phyloP scores from a whole-genome alignment of 2,888 invertebrate species.

The Habroteleia sp. region DNA sequence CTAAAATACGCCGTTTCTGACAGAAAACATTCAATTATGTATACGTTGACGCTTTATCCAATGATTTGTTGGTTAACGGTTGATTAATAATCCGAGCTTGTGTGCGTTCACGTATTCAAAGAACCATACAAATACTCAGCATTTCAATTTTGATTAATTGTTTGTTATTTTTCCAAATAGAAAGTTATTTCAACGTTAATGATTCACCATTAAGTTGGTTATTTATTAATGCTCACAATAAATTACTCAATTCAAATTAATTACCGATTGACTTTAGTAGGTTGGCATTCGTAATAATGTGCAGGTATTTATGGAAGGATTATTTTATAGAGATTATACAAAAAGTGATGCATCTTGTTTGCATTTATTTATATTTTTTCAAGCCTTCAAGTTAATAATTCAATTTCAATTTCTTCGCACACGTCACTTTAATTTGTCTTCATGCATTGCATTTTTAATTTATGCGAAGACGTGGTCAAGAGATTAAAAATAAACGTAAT shows the following conservation, averaged over 20 bases:
- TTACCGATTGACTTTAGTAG: too few species aligned
- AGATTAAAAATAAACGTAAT: too few species aligned
- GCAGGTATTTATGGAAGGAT: too few species aligned
- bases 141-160: constrained; percentile 29
- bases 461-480: too few species aligned
- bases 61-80: constrained; percentile 49
- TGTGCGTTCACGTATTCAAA: constrained; percentile 8
- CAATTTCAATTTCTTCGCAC: too few species aligned
- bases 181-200: constrained; percentile 1
- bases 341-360: too few species aligned
- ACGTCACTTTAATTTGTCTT: too few species aligned
- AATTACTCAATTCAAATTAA: not conserved
- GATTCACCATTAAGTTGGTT: constrained; percentile 2
- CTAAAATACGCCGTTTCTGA: constrained; percentile 33
- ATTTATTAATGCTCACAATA: not conserved
- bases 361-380: too few species aligned
- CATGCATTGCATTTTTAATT: too few species aligned
- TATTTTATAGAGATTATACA: too few species aligned
- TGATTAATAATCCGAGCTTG: constrained; percentile 40
- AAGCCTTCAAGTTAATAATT: too few species aligned
- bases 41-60: constrained; percentile 55
- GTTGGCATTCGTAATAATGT: too few species aligned
- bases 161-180: constrained; percentile 20
- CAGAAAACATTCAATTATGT: constrained; percentile 53
- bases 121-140: constrained; percentile 10